Base-by-base conservation (phyloP, 2,888 invertebrate species). In the Drosophila mimetica region DNA sequence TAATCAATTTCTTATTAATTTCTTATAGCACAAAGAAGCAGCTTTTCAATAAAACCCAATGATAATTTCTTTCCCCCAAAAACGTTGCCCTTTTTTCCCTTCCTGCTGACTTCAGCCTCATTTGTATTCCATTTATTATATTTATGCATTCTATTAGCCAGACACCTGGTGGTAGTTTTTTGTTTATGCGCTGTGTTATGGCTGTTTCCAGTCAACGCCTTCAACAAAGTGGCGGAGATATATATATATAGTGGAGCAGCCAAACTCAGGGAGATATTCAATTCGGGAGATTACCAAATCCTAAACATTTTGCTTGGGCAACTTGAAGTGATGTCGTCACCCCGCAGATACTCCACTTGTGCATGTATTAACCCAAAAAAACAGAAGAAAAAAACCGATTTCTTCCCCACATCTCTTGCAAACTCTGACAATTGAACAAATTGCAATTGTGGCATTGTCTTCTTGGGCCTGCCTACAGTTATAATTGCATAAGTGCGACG, bases 401-500 rank as follows among this genome's bases (percentile, higher is more conserved):
- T 70, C 47, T 32, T 36, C 34, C 34, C 48, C 63, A 50, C 64
- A 63, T 50, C 63, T 28, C 37, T 34, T 8, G 25, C 42, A 18
- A 44, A 28, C 61, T 36, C 63, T 63, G 63, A 63, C 63, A 63
- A 63, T 63, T 63, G 63, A 63, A 63, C 63, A 64, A 64, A 64
- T 64, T 64, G 63, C 63, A 64, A 64, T 50, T 64, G 69, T 69
- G 57, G 69, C 55, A 67, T 67, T 67, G 69, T 67, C 57, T 67
- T 67, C 48, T 67, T 63, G 51, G 32, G 52, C 30, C 41, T 48
- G 52, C 72, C 79, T 71, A 71, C 82, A 84, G 85, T 81, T 81
- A 78, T 84, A 81, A 81, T 83, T 86, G 77, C 77, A 86, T 77
- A 82, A 81, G 82, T 81, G 81, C 83, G 84, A 64, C 64, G 64